Evolutionary conservation across 2,888 invertebrate genomes (phyloP).

Genomic region (Minunthozetes semirufus): DNA sequence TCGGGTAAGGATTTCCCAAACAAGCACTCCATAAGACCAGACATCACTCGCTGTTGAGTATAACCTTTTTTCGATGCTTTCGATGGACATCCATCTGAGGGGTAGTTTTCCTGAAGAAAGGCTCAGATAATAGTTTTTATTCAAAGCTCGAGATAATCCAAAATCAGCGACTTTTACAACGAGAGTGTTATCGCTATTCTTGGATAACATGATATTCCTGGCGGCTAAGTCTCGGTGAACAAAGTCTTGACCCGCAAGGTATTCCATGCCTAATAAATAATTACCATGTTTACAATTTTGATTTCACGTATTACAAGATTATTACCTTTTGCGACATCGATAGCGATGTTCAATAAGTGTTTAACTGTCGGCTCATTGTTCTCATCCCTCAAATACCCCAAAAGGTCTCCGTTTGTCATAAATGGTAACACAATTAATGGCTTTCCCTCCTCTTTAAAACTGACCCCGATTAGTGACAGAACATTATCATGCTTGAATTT

Average conservation of each 20-base stretch:
- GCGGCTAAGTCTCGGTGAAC: constrained; percentile 55
- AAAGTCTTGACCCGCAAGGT: constrained; percentile 52
- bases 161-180: constrained; percentile 54
- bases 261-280: constrained; percentile 52
- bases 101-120: constrained; percentile 51
- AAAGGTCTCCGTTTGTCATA: constrained; percentile 54
- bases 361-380: constrained; percentile 49
- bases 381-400: constrained; percentile 49
- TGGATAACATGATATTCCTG: constrained; percentile 55
- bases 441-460: constrained; percentile 49
- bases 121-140: constrained; percentile 52
- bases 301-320: background rate
- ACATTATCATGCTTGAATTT: constrained; percentile 54
- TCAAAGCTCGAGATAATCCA: constrained; percentile 55
- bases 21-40: constrained; percentile 52
- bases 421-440: constrained; percentile 54
- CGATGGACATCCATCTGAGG: constrained; percentile 53
- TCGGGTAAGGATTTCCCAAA: constrained; percentile 53
- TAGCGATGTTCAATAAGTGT: constrained; percentile 51
- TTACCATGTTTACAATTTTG: no score
- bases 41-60: constrained; percentile 52
- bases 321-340: constrained; percentile 51
- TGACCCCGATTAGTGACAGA: constrained; percentile 51
- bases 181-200: constrained; percentile 47
- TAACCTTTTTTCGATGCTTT: constrained; percentile 49